A percentile compares a stretch with the other conserved stretches of the same genome.
Conservation (phyloP, 2,797 vertebrate species). For the Masticophis lateralis region DNA sequence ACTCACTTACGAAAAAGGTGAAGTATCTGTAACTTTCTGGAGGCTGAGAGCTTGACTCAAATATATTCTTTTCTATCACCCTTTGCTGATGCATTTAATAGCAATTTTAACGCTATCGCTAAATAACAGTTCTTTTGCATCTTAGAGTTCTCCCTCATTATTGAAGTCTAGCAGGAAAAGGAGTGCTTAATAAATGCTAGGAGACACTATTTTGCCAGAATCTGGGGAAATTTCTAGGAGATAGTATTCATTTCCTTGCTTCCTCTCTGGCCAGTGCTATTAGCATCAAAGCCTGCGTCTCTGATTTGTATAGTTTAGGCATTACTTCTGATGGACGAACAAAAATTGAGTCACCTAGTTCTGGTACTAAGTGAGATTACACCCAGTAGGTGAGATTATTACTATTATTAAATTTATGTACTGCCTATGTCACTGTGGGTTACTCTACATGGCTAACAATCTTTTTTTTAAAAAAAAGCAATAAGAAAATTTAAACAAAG, state of each 20-base stretch:
- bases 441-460: background rate
- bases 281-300: background rate
- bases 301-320: background rate
- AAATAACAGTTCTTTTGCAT: background rate
- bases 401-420: background rate
- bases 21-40: background rate
- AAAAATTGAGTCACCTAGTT: background rate
- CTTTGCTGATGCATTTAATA: background rate
- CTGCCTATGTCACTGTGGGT: background rate
- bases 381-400: background rate
- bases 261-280: background rate
- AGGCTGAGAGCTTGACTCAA: background rate
- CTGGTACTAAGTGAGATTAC: background rate
- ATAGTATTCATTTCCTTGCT: background rate
- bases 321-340: background rate
- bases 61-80: background rate
- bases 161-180: background rate
- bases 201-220: background rate
- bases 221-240: background rate
- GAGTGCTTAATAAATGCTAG: background rate
- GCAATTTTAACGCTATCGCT: background rate
- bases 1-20: slow-evolving; percentile 78
- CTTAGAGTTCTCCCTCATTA: background rate
- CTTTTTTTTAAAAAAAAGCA: background rate
- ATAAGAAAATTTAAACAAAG: background rate